Evolutionary conservation across 2,797 vertebrate genomes (phyloP).

Genomic region (Austrolebias charrua): DNA sequence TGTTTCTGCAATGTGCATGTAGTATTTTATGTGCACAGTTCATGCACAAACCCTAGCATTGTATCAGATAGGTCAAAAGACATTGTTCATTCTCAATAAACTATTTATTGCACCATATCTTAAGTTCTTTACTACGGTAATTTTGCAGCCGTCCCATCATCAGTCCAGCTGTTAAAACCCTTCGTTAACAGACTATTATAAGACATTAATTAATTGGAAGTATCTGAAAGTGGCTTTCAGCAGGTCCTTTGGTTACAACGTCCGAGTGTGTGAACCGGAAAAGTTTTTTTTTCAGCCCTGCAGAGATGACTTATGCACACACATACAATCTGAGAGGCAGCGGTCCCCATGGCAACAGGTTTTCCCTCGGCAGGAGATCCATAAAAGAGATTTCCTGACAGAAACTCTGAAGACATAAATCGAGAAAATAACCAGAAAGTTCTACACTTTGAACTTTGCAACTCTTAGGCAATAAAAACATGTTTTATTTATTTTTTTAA

Average conservation of each 20-base stretch:
- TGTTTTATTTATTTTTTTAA: slow-evolving; percentile 4
- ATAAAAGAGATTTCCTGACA: slow-evolving; percentile 70
- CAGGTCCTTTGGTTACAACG: slow-evolving; percentile 32
- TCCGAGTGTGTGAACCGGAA: slow-evolving; percentile 29
- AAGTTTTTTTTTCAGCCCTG: slow-evolving; percentile 45
- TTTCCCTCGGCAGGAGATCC: slow-evolving; percentile 56
- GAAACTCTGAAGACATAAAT: slow-evolving; percentile 6
- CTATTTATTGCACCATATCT: background rate
- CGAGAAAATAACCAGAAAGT: background rate
- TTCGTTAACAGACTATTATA: background rate
- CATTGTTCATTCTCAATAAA: background rate
- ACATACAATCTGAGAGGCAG: slow-evolving; percentile 51
- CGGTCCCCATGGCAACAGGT: slow-evolving; percentile 77
- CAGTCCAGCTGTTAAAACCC: background rate
- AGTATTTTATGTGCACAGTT: background rate
- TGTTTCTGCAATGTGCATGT: background rate
- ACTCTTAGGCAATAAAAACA: background rate
- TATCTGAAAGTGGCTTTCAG: background rate
- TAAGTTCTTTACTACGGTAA: slow-evolving; percentile 6
- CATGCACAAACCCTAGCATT: background rate
- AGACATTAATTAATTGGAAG: slow-evolving; percentile 12
- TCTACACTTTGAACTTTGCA: slow-evolving; percentile 9
- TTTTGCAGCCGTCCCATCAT: slow-evolving; percentile 6
- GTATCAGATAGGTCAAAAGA: background rate
- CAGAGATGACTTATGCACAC: slow-evolving; percentile 55